phyloP scores from a whole-genome alignment of 1,140 invertebrate genomes.

The Adoxophyes honmai region DNA sequence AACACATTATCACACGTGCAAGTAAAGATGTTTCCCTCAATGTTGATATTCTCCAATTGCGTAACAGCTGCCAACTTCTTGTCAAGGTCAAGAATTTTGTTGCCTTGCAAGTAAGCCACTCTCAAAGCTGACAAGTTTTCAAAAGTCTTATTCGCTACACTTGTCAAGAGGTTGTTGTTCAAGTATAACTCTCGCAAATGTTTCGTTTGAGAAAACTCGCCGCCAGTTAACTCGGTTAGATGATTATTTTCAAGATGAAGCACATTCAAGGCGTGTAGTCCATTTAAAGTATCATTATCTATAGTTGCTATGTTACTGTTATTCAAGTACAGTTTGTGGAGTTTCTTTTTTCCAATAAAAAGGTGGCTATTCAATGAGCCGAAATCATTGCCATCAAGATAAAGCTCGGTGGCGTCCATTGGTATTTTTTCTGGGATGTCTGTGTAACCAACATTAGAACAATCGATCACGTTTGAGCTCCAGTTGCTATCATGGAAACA shows the following conservation, averaged over 20 bases:
- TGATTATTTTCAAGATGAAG: conserved; percentile 90
- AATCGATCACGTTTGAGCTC: conserved; percentile 93
- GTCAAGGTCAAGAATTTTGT: conserved; percentile 85
- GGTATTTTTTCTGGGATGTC: conserved; percentile 87
- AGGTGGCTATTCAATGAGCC: conserved; percentile 87
- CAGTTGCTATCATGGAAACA: conserved; percentile 94
- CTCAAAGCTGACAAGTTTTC: conserved; percentile 83
- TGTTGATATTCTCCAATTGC: conserved; percentile 82
- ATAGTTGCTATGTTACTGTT: conserved; percentile 87
- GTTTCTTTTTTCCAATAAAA: conserved; percentile 92
- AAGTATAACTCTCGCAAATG: conserved; percentile 89
- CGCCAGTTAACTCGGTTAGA: conserved; percentile 84
- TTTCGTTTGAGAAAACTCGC: conserved; percentile 86
- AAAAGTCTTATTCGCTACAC: conserved; percentile 87
- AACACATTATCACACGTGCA: conserved; percentile 82
- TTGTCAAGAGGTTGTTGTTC: conserved; percentile 86
- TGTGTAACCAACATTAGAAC: conserved; percentile 85
- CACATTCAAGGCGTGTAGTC: conserved; percentile 84
- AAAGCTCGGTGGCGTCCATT: conserved; percentile 93
- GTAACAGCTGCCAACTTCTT: conserved; percentile 81
- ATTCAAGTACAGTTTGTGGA: conserved; percentile 89
- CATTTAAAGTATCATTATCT: conserved; percentile 90
- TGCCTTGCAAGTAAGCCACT: conserved; percentile 87
- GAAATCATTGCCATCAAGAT: conserved; percentile 91
- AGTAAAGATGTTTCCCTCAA: conserved; percentile 84